Evolutionary conservation across 2,797 vertebrate species (phyloP).

Genomic region (Acropternis orthonyx): DNA sequence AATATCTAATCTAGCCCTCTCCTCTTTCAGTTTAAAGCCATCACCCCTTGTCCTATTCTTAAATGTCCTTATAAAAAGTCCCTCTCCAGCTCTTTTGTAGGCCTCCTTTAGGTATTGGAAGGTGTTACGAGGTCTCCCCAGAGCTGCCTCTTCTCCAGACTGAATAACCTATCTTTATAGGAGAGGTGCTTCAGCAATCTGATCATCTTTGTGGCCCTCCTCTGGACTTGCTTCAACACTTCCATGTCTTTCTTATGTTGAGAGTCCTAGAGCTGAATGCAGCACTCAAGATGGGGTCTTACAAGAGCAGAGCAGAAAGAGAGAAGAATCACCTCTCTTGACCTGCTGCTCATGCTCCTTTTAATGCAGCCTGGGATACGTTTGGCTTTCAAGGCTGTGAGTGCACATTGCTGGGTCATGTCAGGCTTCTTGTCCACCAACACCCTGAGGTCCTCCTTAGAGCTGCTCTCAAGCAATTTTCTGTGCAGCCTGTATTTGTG

Average conservation of each 20-base stretch:
- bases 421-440: not conserved
- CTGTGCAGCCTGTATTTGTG: not conserved
- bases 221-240: not conserved
- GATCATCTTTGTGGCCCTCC: not conserved
- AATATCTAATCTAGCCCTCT: not conserved
- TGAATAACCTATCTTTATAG: not conserved
- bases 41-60: not conserved
- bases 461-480: not conserved
- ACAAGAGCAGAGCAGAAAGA: accelerated
- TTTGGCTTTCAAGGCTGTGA: not conserved
- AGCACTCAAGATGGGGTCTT: not conserved
- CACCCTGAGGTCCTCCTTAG: not conserved
- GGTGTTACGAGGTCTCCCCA: not conserved
- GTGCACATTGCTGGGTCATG: accelerated
- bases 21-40: not conserved
- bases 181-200: not conserved
- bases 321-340: not conserved
- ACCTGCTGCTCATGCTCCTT: not conserved
- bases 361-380: not conserved
- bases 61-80: not conserved
- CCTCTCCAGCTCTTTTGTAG: not conserved
- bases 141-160: not conserved
- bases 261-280: no score
- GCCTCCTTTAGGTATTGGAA: not conserved
- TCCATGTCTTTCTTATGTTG: not conserved